These are phyloP conservation scores for Nasonia longicornis DNA, from an alignment of 1,140 invertebrate species.

Conservation along the genomic window DNA sequence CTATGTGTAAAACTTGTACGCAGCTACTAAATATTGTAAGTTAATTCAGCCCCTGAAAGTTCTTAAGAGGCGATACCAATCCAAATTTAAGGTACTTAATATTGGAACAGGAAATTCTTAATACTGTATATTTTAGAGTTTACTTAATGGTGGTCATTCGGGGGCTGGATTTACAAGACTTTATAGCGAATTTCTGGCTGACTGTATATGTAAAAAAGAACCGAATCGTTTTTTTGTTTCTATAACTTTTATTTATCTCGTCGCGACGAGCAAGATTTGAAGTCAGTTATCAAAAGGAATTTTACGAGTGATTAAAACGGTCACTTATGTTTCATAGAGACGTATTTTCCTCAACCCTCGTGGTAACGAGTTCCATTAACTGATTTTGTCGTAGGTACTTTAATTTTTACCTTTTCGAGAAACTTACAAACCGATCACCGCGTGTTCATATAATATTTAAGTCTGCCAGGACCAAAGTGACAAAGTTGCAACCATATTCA, in stretches of 20 bases:
- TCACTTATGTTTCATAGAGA: not conserved
- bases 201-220: constrained; percentile 18
- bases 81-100: constrained; percentile 27
- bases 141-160: not conserved
- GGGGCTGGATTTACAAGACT: constrained; percentile 14
- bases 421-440: constrained; percentile 33
- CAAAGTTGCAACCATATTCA: constrained; percentile 28
- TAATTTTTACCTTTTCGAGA: constrained; percentile 29
- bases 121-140: not conserved
- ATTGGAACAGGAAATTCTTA: not conserved
- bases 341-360: not conserved
- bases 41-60: constrained; percentile 17
- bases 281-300: constrained; percentile 37
- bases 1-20: constrained; percentile 13
- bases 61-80: not conserved
- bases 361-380: constrained; percentile 19
- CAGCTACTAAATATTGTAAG: constrained; percentile 32
- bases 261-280: constrained; percentile 27
- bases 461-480: constrained; percentile 46
- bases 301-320: constrained; percentile 4
- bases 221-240: constrained; percentile 9
- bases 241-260: constrained; percentile 35
- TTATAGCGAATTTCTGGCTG: constrained; percentile 25
- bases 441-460: constrained; percentile 45
- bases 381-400: constrained; percentile 19